A percentile compares a stretch with the other conserved stretches of the same genome.
Evolutionary conservation across 2,797 vertebrate species (phyloP).

Genomic region (Sciaenops ocellatus): DNA sequence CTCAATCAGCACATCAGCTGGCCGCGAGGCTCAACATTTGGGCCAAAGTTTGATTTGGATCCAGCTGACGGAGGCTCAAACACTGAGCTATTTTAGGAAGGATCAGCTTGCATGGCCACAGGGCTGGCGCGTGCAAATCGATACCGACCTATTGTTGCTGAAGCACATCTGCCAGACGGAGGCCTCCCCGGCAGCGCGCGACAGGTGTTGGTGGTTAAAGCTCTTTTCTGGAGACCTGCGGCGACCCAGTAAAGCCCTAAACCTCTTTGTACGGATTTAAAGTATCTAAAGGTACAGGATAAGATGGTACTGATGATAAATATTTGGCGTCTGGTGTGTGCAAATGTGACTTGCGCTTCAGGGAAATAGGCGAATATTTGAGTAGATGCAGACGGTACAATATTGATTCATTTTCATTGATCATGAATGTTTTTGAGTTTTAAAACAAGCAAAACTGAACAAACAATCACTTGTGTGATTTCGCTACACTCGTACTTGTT

Average conservation of each 20-base stretch:
- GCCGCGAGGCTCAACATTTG: neutral
- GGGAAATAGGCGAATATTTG: neutral
- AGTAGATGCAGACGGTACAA: no score
- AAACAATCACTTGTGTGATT: neutral
- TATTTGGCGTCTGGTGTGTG: neutral
- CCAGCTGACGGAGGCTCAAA: slow-evolving; percentile 44
- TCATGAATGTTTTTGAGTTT: neutral
- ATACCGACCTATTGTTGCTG: slow-evolving; percentile 71
- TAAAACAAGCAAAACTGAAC: neutral
- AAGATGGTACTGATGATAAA: neutral
- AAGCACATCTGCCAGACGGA: slow-evolving; percentile 76
- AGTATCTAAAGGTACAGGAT: slow-evolving; percentile 26
- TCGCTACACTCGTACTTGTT: neutral
- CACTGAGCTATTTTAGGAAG: slow-evolving; percentile 38
- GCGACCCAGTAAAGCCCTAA: slow-evolving; percentile 21
- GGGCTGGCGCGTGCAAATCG: slow-evolving; percentile 77
- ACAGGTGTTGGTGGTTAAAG: slow-evolving; percentile 80
- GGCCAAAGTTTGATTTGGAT: slow-evolving; percentile 29
- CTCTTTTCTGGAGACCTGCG: slow-evolving; percentile 51
- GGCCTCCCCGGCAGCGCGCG: slow-evolving; percentile 59
- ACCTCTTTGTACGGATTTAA: slow-evolving; percentile 33
- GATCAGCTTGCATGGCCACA: slow-evolving; percentile 59
- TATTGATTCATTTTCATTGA: neutral
- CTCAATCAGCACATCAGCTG: slow-evolving; percentile 17
- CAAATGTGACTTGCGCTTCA: neutral